Percentiles rank a stretch among this genome's conserved stretches.
phyloP scores from a whole-genome alignment of 2,113 vertebrate genomes.

The Oreochromis aureus region DNA sequence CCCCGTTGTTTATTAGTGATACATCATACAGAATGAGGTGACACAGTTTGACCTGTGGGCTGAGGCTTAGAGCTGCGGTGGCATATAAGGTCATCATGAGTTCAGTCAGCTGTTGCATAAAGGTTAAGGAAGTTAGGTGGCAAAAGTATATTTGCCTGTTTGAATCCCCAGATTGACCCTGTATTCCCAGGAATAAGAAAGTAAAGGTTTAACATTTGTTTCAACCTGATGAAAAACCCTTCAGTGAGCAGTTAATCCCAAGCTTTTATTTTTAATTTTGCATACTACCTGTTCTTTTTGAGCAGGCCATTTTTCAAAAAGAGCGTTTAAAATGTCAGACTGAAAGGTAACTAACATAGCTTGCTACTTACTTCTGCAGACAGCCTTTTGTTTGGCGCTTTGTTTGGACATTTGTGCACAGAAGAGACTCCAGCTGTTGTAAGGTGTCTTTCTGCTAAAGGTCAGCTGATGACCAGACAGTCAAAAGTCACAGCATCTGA shows the following conservation, averaged over 20 bases:
- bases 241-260: background rate
- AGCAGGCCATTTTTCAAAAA: background rate
- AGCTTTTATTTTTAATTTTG: background rate
- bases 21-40: background rate
- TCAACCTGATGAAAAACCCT: background rate
- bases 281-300: background rate
- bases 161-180: conserved; percentile 1
- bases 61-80: background rate
- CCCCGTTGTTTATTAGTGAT: conserved; percentile 31
- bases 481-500: background rate
- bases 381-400: background rate
- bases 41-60: background rate
- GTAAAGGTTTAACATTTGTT: background rate
- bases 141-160: background rate
- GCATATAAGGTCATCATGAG: background rate
- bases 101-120: conserved; percentile 4
- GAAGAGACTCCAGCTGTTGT: background rate
- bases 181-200: background rate
- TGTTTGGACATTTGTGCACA: background rate
- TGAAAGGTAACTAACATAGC: background rate
- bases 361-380: background rate
- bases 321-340: background rate
- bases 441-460: background rate
- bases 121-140: conserved; percentile 16
- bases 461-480: background rate